phyloP scores from a whole-genome alignment of 2,113 vertebrate species.

The Dascyllus trimaculatus region DNA sequence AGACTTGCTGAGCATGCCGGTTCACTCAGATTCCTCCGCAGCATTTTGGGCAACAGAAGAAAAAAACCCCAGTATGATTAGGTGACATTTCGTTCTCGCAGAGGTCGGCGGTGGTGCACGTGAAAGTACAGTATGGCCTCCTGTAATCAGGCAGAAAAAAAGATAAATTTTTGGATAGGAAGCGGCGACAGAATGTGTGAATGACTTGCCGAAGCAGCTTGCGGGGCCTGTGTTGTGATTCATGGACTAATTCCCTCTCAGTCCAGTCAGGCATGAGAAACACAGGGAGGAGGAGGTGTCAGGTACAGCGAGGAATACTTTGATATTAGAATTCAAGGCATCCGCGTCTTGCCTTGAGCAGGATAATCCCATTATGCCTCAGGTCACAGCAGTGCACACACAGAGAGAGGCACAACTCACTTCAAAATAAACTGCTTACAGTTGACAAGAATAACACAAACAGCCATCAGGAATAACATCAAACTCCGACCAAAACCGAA shows the following conservation, averaged over 20 bases:
- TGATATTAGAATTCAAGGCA: slow-evolving; percentile 78
- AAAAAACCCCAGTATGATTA: slow-evolving; percentile 12
- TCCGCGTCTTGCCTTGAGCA: slow-evolving; percentile 68
- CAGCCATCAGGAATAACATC: slow-evolving; percentile 72
- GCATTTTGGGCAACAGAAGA: slow-evolving; percentile 15
- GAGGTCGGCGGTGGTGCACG: slow-evolving; percentile 9
- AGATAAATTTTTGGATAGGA: slow-evolving; percentile 26
- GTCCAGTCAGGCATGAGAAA: slow-evolving; percentile 70
- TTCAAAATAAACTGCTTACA: slow-evolving; percentile 77
- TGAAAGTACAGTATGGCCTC: slow-evolving; percentile 44
- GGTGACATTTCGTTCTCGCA: slow-evolving; percentile 31
- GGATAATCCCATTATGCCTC: slow-evolving; percentile 78
- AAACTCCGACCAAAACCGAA: slow-evolving; percentile 68
- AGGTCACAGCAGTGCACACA: slow-evolving; percentile 65
- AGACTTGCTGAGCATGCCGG: slow-evolving; percentile 27
- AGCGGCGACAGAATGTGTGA: slow-evolving; percentile 53
- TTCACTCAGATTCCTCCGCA: slow-evolving; percentile 17
- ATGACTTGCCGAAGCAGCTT: slow-evolving; percentile 61
- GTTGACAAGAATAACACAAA: slow-evolving; percentile 69
- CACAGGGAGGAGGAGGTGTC: slow-evolving; percentile 59
- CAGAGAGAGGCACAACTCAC: slow-evolving; percentile 60
- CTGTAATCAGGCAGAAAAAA: slow-evolving; percentile 29
- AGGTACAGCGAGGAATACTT: slow-evolving; percentile 71
- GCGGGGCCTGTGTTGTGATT: slow-evolving; percentile 56
- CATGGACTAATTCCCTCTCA: slow-evolving; percentile 59